Conservation (phyloP, 2,797 vertebrate genomes). For the Crypturellus tataupa region DNA sequence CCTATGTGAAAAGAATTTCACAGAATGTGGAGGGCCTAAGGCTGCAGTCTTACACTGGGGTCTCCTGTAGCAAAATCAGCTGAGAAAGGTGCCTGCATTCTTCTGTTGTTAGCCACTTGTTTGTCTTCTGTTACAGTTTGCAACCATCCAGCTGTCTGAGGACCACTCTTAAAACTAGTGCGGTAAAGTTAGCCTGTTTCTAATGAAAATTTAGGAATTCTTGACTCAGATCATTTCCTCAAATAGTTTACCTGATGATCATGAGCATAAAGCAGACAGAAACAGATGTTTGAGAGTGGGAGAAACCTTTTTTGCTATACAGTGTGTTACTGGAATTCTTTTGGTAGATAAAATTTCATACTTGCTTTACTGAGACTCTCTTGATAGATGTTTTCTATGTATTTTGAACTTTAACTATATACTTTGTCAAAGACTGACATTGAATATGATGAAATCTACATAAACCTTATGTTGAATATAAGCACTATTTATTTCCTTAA, state of each 20-base stretch:
- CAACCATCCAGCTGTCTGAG: neutral
- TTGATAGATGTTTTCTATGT: neutral
- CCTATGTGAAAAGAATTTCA: neutral
- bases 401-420: neutral
- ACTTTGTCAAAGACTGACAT: neutral
- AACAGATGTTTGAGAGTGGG: neutral
- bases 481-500: neutral
- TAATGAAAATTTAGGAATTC: neutral
- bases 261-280: neutral
- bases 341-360: neutral
- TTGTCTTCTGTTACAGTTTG: neutral
- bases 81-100: fast-evolving
- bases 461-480: neutral
- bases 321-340: fast-evolving
- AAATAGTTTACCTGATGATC: no score
- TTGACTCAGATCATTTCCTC: neutral
- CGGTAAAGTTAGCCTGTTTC: neutral
- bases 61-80: neutral
- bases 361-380: neutral
- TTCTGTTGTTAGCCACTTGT: neutral
- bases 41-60: fast-evolving
- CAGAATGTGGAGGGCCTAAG: neutral
- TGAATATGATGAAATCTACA: neutral
- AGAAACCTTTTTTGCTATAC: neutral
- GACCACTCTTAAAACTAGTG: neutral